Conservation (phyloP, 2,797 vertebrate genomes). For the Gambelia wislizenii region DNA sequence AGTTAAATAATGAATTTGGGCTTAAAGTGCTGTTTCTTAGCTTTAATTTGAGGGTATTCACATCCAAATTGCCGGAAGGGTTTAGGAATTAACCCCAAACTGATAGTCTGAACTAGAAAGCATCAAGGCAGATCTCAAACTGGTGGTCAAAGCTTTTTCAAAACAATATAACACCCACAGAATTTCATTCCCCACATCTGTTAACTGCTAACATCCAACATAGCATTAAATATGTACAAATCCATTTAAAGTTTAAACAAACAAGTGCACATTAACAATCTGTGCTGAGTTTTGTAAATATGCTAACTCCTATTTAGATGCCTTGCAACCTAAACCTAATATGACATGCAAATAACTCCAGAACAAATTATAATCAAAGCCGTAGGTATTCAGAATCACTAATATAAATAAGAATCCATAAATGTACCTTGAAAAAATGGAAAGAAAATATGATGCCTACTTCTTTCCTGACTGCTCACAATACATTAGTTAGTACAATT, state of each 20-base stretch:
- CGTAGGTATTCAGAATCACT: not conserved
- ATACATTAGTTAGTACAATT: not conserved
- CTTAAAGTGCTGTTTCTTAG: too few species aligned
- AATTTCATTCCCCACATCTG: not conserved
- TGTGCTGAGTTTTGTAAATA: not conserved
- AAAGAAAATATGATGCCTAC: not conserved
- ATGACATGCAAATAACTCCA: not conserved
- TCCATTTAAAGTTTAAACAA: not conserved
- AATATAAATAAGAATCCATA: not conserved
- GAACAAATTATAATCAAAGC: not conserved
- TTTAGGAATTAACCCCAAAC: not conserved
- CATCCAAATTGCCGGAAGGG: too few species aligned
- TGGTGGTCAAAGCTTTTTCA: not conserved
- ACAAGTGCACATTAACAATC: not conserved
- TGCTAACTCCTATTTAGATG: not conserved
- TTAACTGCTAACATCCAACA: not conserved
- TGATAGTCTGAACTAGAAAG: not conserved
- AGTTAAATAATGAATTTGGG: too few species aligned
- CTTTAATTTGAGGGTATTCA: too few species aligned
- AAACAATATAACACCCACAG: not conserved
- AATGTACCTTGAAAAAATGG: not conserved
- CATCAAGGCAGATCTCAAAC: not conserved
- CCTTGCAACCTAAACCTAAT: too few species aligned
- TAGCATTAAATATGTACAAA: not conserved
- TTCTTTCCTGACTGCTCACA: not conserved